These are phyloP conservation scores for Falco columbarius DNA, from an alignment of 2,797 vertebrate genomes.

Conservation along the genomic window DNA sequence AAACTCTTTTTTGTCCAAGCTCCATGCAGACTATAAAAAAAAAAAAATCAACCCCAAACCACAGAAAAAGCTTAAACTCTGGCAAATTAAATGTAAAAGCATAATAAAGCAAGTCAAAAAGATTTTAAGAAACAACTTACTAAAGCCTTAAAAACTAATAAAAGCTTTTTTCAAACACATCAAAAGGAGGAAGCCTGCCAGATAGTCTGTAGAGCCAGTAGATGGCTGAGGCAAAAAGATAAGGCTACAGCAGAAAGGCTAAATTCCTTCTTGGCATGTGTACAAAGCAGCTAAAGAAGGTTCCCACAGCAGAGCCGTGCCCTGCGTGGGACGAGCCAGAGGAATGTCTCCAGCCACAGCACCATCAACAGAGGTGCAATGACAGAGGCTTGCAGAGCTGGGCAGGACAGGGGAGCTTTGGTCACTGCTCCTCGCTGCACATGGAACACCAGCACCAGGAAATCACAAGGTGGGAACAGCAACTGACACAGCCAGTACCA, in stretches of 20 bases:
- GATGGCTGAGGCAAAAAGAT: slow-evolving; percentile 51
- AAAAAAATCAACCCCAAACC: neutral
- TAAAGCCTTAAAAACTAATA: slow-evolving; percentile 63
- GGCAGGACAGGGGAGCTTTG: neutral
- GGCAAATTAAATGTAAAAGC: slow-evolving; percentile 18
- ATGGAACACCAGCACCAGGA: neutral
- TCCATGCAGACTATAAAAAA: neutral
- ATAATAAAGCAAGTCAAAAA: slow-evolving; percentile 51
- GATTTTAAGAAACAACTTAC: slow-evolving; percentile 63
- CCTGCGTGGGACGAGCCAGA: neutral
- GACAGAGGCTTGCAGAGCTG: neutral
- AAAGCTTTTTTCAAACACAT: slow-evolving; percentile 56
- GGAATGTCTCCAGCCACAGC: neutral
- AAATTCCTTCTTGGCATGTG: slow-evolving; percentile 53
- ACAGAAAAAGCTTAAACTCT: slow-evolving; percentile 3
- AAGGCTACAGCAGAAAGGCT: slow-evolving; percentile 38
- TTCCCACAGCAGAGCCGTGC: slow-evolving; percentile 14
- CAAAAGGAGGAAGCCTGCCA: slow-evolving; percentile 60
- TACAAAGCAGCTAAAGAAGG: neutral
- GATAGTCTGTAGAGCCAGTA: slow-evolving; percentile 8
- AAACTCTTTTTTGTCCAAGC: neutral
- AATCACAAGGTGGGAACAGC: neutral
- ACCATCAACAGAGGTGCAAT: neutral
- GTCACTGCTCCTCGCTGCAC: neutral
- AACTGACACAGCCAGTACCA: neutral